Percentiles rank a stretch among this genome's conserved stretches.
Evolutionary conservation across 1,140 invertebrate species (phyloP).

Genomic region (Nasonia vitripennis): DNA sequence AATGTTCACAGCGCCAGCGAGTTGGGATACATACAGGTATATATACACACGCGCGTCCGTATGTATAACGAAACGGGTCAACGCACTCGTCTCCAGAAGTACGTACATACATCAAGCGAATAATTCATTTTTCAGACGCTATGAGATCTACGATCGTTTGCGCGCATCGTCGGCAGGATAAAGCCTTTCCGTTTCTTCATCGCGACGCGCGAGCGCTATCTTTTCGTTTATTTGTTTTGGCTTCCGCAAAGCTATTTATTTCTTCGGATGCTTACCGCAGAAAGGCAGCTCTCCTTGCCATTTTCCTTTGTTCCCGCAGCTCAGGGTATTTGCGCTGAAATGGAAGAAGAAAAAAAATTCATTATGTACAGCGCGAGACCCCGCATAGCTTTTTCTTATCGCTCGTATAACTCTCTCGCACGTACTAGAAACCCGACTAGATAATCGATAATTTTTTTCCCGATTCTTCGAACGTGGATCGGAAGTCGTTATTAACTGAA

Average conservation of each 20-base stretch:
- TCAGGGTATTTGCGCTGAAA: slow-evolving; percentile 76
- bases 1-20: neutral
- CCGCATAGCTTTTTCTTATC: neutral
- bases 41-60: neutral
- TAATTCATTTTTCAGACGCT: neutral
- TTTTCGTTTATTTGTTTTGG: neutral
- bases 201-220: neutral
- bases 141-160: neutral
- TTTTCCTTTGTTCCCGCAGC: slow-evolving; percentile 81
- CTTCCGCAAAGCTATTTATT: neutral
- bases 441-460: no score
- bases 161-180: no score
- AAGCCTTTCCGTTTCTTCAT: neutral
- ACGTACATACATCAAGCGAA: neutral
- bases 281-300: slow-evolving; percentile 89
- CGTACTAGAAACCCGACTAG: no score
- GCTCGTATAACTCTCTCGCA: no score
- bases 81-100: slow-evolving; percentile 7
- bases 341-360: slow-evolving; percentile 49
- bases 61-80: neutral
- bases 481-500: no score
- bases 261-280: slow-evolving; percentile 80
- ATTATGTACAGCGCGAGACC: neutral
- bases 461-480: no score
- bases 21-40: neutral